Base-by-base conservation (phyloP, 2,888 invertebrate species). In the Microctonus brassicae region DNA sequence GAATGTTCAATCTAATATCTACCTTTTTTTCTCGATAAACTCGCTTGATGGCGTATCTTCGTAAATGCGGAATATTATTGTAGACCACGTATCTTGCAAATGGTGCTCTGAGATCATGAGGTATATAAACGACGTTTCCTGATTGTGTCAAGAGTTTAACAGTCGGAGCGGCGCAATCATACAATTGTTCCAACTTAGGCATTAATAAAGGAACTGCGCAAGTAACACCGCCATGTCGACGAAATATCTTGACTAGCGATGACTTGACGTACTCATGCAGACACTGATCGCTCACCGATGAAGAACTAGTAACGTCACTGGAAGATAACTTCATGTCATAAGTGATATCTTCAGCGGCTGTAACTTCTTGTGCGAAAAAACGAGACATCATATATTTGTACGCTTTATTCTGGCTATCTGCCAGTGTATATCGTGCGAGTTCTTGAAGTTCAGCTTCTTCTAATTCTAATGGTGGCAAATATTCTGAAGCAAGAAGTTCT, bases 141-240 rank as follows among this genome's bases (percentile, higher is more conserved):
- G 93, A 93, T 72, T 94, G 92, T 0, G 97, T 96, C 95, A 98
- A 97, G 11, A 97, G 88, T 78, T 92, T 92, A 0, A 96, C 95
- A 57, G 90, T 90, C 24, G 91, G 90, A 68, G 93, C 91, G 52
- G 89, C 88, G 58, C 89, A 88, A 78, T 90, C 91, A 88, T 90
- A 92, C 20, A 81, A 64, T 72, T 89, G 90, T 67, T 89, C 88
- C 0, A 92, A 91, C 24, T 93, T 91, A 0, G 97, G 97, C 84
- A 94, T 93, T 33, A 98, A 88, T 0, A 96, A 86, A 0, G 97
- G 96, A 0, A 96, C 94, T 0, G 92, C 90, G 65, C 97, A 90
- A 80, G 93, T 92, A 33, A 92, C 89, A 0, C 95, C 97, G 0
- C 97, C 96, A 81, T 96, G 94, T 66, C 91, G 91, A 69, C 92